A percentile compares a stretch with the other conserved stretches of the same genome.
Evolutionary conservation across 2,113 vertebrate genomes (phyloP).

Genomic region (Caloenas nicobarica): DNA sequence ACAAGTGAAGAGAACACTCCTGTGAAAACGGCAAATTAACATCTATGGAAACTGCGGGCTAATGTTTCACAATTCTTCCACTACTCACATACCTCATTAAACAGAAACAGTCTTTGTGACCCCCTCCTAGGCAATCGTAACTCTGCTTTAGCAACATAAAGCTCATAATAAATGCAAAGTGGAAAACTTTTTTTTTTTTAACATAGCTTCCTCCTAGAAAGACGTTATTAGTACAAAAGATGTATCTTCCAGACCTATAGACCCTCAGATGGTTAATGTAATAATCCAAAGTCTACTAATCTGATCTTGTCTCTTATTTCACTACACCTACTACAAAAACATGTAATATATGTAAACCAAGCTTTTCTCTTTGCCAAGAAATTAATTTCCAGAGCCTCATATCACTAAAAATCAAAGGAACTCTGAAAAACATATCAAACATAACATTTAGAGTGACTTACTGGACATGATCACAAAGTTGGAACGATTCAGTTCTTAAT

Average conservation of each 20-base stretch:
- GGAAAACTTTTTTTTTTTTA: background rate
- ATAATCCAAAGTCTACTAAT: background rate
- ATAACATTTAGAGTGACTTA: background rate
- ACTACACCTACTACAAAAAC: background rate
- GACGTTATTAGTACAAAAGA: background rate
- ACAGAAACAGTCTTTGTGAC: conserved; percentile 1
- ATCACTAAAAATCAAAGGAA: background rate
- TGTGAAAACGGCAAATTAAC: conserved; percentile 20
- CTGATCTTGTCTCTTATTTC: background rate
- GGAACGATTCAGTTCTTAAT: background rate
- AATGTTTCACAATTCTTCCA: conserved; percentile 37
- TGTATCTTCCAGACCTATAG: background rate
- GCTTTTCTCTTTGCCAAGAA: background rate
- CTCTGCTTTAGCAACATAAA: background rate
- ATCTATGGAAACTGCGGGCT: conserved; percentile 28
- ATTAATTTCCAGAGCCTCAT: background rate
- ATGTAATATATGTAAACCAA: background rate
- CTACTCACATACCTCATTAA: conserved; percentile 15
- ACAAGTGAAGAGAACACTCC: background rate
- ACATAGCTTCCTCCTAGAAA: background rate
- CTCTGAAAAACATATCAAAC: background rate
- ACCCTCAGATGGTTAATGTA: background rate
- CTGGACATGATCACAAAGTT: background rate
- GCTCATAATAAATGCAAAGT: background rate
- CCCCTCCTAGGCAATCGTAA: background rate